These are phyloP conservation scores for Vireo altiloquus DNA, from an alignment of 2,113 vertebrate genomes.

Conservation along the genomic window DNA sequence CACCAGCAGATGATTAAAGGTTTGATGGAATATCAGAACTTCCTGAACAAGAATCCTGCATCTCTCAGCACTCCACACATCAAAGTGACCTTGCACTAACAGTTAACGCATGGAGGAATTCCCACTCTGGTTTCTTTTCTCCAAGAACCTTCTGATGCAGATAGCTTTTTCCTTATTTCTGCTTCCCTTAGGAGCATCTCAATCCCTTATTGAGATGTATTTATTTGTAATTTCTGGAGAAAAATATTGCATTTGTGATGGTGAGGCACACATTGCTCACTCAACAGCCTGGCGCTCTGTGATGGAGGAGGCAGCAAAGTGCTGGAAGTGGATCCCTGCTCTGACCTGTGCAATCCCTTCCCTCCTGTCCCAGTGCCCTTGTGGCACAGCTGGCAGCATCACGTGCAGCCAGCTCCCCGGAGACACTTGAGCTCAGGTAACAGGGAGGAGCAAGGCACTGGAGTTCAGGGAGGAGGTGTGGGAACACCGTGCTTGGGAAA, in stretches of 20 bases:
- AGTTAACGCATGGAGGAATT: not conserved
- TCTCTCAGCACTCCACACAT: not conserved
- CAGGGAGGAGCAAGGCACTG: not conserved
- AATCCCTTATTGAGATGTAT: not conserved
- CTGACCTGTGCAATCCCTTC: not conserved
- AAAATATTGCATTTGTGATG: not conserved
- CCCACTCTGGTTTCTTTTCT: not conserved
- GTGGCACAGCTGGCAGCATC: not conserved
- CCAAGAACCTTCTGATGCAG: not conserved
- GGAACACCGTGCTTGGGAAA: not conserved
- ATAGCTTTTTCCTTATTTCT: not conserved
- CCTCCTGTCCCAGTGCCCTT: not conserved
- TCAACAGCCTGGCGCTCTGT: not conserved
- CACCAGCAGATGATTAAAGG: not conserved
- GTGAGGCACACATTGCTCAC: fast-evolving
- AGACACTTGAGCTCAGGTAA: not conserved
- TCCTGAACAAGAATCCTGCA: not conserved
- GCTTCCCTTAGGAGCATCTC: not conserved
- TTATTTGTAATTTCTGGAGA: not conserved
- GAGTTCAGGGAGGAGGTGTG: not conserved
- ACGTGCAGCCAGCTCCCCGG: fast-evolving
- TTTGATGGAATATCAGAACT: not conserved
- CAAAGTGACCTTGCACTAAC: not conserved
- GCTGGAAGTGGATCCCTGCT: not conserved
- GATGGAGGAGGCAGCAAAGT: not conserved